Evolutionary conservation across 2,113 vertebrate genomes (phyloP), one percentile per base, ranked within the genome.

Genomic region (Acrocephalus kingi): DNA sequence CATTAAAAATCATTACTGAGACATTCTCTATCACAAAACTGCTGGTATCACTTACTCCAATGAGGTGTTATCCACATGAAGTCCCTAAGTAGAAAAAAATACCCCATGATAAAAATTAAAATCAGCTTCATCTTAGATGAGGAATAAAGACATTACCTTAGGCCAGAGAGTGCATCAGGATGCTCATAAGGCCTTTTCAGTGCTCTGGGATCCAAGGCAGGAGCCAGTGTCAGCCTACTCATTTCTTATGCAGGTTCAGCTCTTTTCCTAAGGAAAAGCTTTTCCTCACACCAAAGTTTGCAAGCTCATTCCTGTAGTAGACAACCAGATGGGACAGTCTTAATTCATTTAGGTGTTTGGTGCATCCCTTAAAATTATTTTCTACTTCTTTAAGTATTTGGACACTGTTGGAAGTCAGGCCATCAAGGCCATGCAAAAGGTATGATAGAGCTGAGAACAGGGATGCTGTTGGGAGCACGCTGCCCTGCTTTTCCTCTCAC

Each of bases 1-100:
- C 35, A 78, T 89, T 52, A 95, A 94, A 98, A 96, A 82, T 86
- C 46, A 89, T 91, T 92, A 68, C 43, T 64, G 83, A 75, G 46
- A 52, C 72, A 85, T 92, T 78, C 56, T 79, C 64, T 91, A 51
- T 88, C 81, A 88, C 35, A 25, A 45, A 86, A 80, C 1, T 21
- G 58, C 92, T 95, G 63, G 31, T 93, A 48, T 84, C 76, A 48
- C 23, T 96, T 94, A 81, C 31, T 94, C 46, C 73, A 94, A 58
- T 59, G 86, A 87, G 68, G n/a, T 77, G 35, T 39, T 58, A 68
- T 59, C 86, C 76, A 66, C 1, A 0, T 83, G 49, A 94, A 90
- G 49, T 52, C 31, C 41, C 23, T 68, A 67, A 37, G 13, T 17
- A 84, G 33, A 68, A 89, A 89, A 92, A 91, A 75, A 13, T 2